Percentiles rank a stretch among this genome's conserved stretches.
These are phyloP conservation scores for Syrrhaptes paradoxus DNA, from an alignment of 2,113 vertebrate genomes.

Conservation along the genomic window DNA sequence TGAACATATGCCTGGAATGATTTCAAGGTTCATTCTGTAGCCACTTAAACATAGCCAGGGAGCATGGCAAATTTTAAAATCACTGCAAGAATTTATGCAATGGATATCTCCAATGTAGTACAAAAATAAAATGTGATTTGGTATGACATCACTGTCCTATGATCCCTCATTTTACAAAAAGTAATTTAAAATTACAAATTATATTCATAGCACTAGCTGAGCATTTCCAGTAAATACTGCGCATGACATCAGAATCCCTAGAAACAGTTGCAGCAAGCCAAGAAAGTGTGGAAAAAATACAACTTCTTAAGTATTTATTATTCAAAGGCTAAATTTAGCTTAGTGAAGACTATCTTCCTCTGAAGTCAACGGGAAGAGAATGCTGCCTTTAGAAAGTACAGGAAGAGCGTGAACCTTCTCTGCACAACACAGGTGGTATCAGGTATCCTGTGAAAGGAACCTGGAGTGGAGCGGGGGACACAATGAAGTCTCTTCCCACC, in stretches of 20 bases:
- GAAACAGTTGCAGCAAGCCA: conserved; percentile 7
- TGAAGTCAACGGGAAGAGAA: neutral
- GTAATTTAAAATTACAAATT: neutral
- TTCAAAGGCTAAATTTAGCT: conserved; percentile 18
- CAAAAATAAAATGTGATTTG: neutral
- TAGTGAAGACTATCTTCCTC: neutral
- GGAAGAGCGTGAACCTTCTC: neutral
- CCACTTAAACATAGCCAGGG: neutral
- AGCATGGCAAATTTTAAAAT: neutral
- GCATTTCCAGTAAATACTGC: conserved; percentile 6
- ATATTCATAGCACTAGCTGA: neutral
- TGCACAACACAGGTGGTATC: neutral
- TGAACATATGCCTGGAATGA: neutral
- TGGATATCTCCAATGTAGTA: neutral
- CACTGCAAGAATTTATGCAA: neutral
- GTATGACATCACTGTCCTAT: neutral
- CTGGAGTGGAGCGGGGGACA: neutral
- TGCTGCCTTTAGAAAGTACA: neutral
- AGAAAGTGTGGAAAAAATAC: neutral
- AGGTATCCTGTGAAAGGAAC: neutral
- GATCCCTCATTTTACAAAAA: neutral
- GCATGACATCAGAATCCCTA: conserved; percentile 33
- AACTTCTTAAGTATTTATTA: neutral
- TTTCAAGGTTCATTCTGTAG: neutral
- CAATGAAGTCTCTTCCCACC: rapidly evolving